Evolutionary conservation across 2,888 invertebrate species (phyloP).

Genomic region (Alitta virens): DNA sequence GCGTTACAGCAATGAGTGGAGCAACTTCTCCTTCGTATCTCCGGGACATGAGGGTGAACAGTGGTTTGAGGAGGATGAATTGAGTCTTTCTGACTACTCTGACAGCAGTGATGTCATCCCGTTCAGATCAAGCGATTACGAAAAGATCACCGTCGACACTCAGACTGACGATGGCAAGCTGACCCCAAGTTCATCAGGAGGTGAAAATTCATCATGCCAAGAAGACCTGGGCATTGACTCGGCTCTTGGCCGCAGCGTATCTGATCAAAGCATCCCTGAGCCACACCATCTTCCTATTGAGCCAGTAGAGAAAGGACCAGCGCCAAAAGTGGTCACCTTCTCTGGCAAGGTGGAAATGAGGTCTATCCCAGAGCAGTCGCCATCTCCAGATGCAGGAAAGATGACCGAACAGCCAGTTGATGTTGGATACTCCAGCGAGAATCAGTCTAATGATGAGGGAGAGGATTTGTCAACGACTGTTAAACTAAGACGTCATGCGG

Average conservation of each 20-base stretch:
- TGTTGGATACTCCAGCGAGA: slow-evolving; percentile 57
- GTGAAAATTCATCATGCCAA: slow-evolving; percentile 1
- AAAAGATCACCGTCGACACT: slow-evolving; percentile 28
- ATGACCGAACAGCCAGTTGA: slow-evolving; percentile 33
- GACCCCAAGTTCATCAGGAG: slow-evolving; percentile 1
- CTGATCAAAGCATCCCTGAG: slow-evolving; percentile 21
- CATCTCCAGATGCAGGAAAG: neutral
- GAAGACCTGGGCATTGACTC: slow-evolving; percentile 22
- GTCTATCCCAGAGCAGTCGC: neutral
- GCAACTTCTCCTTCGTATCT: neutral
- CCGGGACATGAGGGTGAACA: neutral
- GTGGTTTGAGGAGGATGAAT: slow-evolving; percentile 6
- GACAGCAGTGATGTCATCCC: slow-evolving; percentile 30
- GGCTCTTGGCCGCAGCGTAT: slow-evolving; percentile 27
- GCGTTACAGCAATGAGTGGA: neutral
- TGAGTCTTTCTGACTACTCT: slow-evolving; percentile 14
- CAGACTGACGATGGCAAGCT: slow-evolving; percentile 19
- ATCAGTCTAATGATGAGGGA: slow-evolving; percentile 53
- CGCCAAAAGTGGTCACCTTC: slow-evolving; percentile 14
- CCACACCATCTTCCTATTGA: slow-evolving; percentile 11
- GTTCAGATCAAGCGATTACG: slow-evolving; percentile 31
- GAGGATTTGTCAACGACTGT: slow-evolving; percentile 18
- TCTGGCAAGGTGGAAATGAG: slow-evolving; percentile 22
- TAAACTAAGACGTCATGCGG: neutral
- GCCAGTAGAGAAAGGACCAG: slow-evolving; percentile 5